Evolutionary conservation across 1,140 invertebrate species (phyloP).

Genomic region (Papilio aristodemus): DNA sequence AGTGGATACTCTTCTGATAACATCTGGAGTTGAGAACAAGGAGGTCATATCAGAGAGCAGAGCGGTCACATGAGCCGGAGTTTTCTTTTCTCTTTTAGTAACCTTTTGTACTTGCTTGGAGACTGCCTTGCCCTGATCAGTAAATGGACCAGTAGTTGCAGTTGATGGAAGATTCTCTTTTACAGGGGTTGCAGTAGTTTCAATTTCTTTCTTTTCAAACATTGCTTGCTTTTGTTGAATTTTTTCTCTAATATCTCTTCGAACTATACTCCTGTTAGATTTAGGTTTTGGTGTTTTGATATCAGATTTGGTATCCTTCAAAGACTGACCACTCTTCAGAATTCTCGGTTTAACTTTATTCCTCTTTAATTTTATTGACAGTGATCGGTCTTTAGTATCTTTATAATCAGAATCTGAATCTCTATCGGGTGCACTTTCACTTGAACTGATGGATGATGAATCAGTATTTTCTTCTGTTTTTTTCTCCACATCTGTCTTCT

Average conservation of each 20-base stretch:
- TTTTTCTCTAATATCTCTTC: slow-evolving; percentile 68
- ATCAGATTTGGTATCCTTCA: slow-evolving; percentile 53
- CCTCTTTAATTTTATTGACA: slow-evolving; percentile 54
- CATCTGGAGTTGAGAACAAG: slow-evolving; percentile 89
- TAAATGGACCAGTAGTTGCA: slow-evolving; percentile 13
- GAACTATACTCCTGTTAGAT: slow-evolving; percentile 57
- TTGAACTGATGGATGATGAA: slow-evolving; percentile 69
- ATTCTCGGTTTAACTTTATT: slow-evolving; percentile 68
- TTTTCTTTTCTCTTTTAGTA: slow-evolving; percentile 86
- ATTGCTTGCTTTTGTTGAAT: slow-evolving; percentile 51
- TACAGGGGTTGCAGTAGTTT: slow-evolving; percentile 44
- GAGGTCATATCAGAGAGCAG: slow-evolving; percentile 83
- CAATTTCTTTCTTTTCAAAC: slow-evolving; percentile 50
- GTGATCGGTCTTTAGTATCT: slow-evolving; percentile 64
- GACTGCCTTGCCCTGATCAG: slow-evolving; percentile 58
- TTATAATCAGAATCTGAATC: slow-evolving; percentile 79
- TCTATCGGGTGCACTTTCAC: slow-evolving; percentile 69
- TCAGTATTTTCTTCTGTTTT: slow-evolving; percentile 61
- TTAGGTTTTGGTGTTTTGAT: slow-evolving; percentile 60
- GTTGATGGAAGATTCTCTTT: slow-evolving; percentile 42
- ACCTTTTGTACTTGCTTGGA: slow-evolving; percentile 66
- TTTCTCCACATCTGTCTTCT: slow-evolving; percentile 40
- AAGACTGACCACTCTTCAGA: slow-evolving; percentile 50
- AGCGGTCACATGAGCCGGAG: slow-evolving; percentile 82
- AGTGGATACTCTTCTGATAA: slow-evolving; percentile 84